A percentile compares a stretch with the other conserved stretches of the same genome.
Conservation (phyloP, 2,797 vertebrate genomes). For the Arremon aurantiirostris region DNA sequence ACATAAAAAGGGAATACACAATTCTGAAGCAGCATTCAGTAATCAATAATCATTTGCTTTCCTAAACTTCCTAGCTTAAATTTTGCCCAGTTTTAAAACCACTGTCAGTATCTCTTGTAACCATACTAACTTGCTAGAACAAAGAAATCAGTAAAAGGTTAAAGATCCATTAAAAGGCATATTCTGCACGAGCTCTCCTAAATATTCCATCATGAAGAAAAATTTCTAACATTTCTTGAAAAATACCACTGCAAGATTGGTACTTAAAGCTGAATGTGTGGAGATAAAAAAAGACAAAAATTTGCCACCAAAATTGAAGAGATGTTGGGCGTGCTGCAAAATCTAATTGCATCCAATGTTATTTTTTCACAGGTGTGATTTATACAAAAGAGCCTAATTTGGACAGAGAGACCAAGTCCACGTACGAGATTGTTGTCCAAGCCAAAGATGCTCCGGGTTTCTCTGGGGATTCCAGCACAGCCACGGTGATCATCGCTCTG, state of each 20-base stretch:
- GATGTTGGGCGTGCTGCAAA: background rate
- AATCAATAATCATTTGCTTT: background rate
- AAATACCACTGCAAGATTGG: background rate
- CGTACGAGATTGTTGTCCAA: conserved; percentile 83
- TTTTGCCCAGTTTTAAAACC: background rate
- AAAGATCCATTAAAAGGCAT: background rate
- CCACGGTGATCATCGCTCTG: conserved; percentile 83
- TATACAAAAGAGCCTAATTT: conserved; percentile 72
- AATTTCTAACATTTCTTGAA: background rate
- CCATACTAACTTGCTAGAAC: background rate
- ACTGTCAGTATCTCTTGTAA: background rate
- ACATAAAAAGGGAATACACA: background rate
- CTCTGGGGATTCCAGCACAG: conserved; percentile 75
- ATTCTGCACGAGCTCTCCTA: background rate
- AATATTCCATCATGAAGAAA: background rate
- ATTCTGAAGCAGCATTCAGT: background rate
- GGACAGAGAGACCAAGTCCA: conserved; percentile 84
- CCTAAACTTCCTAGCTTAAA: background rate
- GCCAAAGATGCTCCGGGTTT: conserved; percentile 83
- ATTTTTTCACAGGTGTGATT: conserved; percentile 81
- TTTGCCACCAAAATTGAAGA: background rate
- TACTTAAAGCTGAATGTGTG: background rate
- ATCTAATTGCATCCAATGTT: background rate
- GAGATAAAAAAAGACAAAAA: background rate
- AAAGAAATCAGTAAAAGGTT: background rate